Evolutionary conservation across 2,797 vertebrate species (phyloP).

Genomic region (Diplodus puntazzo): DNA sequence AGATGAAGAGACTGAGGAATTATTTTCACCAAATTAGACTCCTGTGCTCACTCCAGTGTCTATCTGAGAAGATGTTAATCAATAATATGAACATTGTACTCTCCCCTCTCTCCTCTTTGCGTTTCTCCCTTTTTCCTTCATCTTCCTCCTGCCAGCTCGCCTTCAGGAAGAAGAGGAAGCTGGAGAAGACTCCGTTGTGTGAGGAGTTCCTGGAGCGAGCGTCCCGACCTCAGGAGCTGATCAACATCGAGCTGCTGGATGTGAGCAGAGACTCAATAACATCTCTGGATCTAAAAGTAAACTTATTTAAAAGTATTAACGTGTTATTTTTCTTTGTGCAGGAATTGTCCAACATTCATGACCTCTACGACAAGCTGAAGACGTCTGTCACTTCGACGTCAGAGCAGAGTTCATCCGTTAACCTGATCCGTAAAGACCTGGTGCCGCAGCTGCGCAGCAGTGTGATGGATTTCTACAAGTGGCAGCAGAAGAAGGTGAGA

Average conservation of each 20-base stretch:
- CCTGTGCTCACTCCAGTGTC: no score
- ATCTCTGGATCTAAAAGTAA: not conserved
- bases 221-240: constrained; percentile 88
- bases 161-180: constrained; percentile 85
- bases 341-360: constrained; percentile 93
- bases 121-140: no score
- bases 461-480: constrained; percentile 87
- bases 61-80: no score
- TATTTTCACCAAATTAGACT: no score
- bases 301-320: not conserved
- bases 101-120: no score
- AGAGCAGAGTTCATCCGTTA: constrained; percentile 80
- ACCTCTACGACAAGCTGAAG: constrained; percentile 92
- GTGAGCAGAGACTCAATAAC: constrained; percentile 71
- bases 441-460: constrained; percentile 84
- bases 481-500: constrained; percentile 81
- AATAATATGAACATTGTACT: no score
- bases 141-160: constrained; percentile 80
- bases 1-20: no score
- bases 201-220: constrained; percentile 90
- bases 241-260: constrained; percentile 89
- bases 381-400: constrained; percentile 74
- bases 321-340: constrained; percentile 57
- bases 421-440: constrained; percentile 88
- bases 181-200: constrained; percentile 57